Percentiles rank a stretch among this genome's conserved stretches.
Evolutionary conservation across 2,113 vertebrate genomes (phyloP).

Genomic region (Aspidoscelis tigris): DNA sequence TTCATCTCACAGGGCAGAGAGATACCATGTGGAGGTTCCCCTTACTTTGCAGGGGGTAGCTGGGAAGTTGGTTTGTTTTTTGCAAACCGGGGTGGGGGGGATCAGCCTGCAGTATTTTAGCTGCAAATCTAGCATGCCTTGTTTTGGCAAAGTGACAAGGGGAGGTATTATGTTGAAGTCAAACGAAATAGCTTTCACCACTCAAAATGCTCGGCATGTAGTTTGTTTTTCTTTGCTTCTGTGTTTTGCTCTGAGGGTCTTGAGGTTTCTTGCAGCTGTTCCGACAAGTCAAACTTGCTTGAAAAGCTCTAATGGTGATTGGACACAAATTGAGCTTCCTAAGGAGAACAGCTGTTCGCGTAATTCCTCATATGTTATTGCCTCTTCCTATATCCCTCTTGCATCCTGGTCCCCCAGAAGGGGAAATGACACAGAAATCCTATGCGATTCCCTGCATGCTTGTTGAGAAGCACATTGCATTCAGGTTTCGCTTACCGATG

Average conservation of each 20-base stretch:
- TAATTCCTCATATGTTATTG: neutral
- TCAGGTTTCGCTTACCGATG: neutral
- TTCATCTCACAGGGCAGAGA: conserved; percentile 26
- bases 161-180: conserved; percentile 14
- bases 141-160: neutral
- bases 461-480: neutral
- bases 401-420: neutral
- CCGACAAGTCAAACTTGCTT: conserved; percentile 40
- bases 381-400: conserved; percentile 19
- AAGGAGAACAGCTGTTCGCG: conserved; percentile 37
- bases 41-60: neutral
- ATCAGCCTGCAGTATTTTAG: conserved; percentile 25
- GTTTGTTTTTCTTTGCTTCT: conserved; percentile 42
- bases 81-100: neutral
- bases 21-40: neutral
- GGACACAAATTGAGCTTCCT: neutral
- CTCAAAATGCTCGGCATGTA: conserved; percentile 1
- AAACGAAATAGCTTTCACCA: conserved; percentile 18
- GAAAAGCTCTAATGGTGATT: conserved; percentile 36
- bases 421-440: neutral
- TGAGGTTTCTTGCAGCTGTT: conserved; percentile 55
- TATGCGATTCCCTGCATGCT: too few species aligned
- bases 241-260: conserved; percentile 23
- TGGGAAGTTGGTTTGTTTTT: conserved; percentile 26
- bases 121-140: neutral